Base-by-base conservation (phyloP, 2,797 vertebrate genomes). In the Carduelis carduelis region DNA sequence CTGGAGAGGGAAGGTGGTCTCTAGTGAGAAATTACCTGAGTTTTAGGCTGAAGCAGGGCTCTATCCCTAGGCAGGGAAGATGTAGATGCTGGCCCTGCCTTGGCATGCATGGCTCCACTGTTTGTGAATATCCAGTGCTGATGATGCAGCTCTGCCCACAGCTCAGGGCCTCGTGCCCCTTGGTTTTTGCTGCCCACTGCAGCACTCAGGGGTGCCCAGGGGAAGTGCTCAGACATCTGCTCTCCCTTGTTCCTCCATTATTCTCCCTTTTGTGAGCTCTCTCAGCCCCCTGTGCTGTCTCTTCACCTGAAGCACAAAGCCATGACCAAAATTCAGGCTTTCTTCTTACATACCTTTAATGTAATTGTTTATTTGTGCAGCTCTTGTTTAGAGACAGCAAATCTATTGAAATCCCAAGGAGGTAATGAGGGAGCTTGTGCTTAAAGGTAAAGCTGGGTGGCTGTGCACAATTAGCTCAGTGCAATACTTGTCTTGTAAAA, bases 231-330 rank as follows among this genome's bases (percentile, higher is more conserved):
- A 49, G 59, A 8, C 7, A 26, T 18, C 9, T 21, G 0, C 34
- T 53, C 4, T 70, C 5, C 10, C 18, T 11, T 34, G 21, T 10
- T 23, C 10, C 7, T n/a, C 20, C 52, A 20, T 22, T 14, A 20
- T 14, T n/a, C 20, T 18, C 56, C 34, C 16, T 18, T 57, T 0
- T n/a, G 7, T 1, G 0, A 53, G 14, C 16, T 41, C 60, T 15
- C 43, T 56, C 14, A 8, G 41, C 41, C 41, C 27, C 6, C 14
- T 23, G 32, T 41, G 43, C 18, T 30, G 15, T 46, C 11, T 55
- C 2, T 10, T 68, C 27, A 12, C 22, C 46, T 22, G 22, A 22
- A 35, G 19, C 21, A 55, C 0, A 4, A 87, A 17, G 19, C 17
- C 17, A 4, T 4, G 15, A 49, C 47, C 43, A 37, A 49, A 41